These are phyloP conservation scores for Aporophyla lueneburgensis DNA, from an alignment of 2,888 invertebrate genomes.

Conservation along the genomic window DNA sequence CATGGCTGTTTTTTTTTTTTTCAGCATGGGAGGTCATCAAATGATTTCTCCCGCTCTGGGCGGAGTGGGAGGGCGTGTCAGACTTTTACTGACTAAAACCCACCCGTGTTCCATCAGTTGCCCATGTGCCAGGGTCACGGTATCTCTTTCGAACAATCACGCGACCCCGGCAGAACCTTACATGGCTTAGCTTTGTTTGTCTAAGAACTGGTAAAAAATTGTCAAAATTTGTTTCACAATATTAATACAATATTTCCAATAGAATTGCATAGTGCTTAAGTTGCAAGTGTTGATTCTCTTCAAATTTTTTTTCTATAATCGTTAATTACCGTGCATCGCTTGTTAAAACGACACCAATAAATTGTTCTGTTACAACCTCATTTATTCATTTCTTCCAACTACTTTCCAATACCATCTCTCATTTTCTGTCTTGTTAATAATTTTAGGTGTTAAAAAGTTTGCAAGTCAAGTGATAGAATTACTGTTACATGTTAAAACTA, in stretches of 20 bases:
- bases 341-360: conserved; percentile 68
- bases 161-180: no score
- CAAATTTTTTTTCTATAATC: neutral
- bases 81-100: no score
- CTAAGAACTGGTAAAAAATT: neutral
- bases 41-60: no score
- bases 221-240: neutral
- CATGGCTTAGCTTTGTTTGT: neutral
- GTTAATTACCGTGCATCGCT: conserved; percentile 66
- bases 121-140: no score
- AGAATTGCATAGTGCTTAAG: neutral
- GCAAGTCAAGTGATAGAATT: conserved; percentile 21
- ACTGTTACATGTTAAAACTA: conserved; percentile 12
- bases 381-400: conserved; percentile 36
- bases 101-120: no score
- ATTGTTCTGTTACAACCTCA: conserved; percentile 72
- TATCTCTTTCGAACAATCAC: no score
- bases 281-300: neutral
- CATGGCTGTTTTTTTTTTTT: no score
- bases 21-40: no score
- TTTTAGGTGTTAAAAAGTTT: conserved; percentile 33
- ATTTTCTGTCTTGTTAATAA: conserved; percentile 45
- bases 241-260: conserved; percentile 9
- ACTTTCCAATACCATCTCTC: conserved; percentile 32
- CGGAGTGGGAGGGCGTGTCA: no score